Percentiles rank a stretch among this genome's conserved stretches.
Conservation (phyloP, 2,113 vertebrate species). For the Plecturocebus donacophilus region DNA sequence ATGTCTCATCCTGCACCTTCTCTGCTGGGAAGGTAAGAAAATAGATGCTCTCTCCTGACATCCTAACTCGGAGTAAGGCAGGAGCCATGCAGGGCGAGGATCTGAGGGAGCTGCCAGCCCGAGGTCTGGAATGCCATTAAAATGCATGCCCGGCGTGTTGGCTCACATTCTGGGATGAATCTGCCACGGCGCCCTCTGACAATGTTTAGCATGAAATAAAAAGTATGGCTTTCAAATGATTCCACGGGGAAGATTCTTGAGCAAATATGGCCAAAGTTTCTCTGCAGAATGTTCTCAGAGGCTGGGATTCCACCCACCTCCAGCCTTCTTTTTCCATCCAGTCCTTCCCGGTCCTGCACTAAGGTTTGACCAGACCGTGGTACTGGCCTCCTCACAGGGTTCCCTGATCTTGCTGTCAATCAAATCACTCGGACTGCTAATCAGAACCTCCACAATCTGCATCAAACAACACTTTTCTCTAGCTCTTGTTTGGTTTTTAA, state of each 20-base stretch:
- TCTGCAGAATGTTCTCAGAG: conserved; percentile 49
- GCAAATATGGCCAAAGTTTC: conserved; percentile 81
- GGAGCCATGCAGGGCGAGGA: background rate
- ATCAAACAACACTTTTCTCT: conserved; percentile 1
- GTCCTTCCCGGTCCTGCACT: background rate
- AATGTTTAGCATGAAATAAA: conserved; percentile 76
- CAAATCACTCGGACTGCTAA: background rate
- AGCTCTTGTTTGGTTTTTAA: background rate
- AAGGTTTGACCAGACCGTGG: background rate
- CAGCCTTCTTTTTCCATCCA: conserved; percentile 20
- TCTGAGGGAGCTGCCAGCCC: background rate
- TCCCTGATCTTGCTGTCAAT: background rate
- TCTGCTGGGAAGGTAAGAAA: background rate
- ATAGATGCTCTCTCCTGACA: background rate
- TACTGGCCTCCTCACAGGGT: background rate
- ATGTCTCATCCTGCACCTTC: background rate
- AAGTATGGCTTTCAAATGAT: conserved; percentile 74
- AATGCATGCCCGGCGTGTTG: conserved; percentile 55
- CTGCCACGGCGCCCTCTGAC: conserved; percentile 68
- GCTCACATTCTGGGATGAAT: conserved; percentile 47
- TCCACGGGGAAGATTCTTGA: conserved; percentile 75
- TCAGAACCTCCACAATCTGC: background rate
- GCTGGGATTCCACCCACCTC: conserved; percentile 41
- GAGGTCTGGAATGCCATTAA: conserved; percentile 64
- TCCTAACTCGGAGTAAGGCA: background rate